phyloP scores from a whole-genome alignment of 30 jellyfish, hydroid and myxozoan species.

The Turritopsis rubra region DNA sequence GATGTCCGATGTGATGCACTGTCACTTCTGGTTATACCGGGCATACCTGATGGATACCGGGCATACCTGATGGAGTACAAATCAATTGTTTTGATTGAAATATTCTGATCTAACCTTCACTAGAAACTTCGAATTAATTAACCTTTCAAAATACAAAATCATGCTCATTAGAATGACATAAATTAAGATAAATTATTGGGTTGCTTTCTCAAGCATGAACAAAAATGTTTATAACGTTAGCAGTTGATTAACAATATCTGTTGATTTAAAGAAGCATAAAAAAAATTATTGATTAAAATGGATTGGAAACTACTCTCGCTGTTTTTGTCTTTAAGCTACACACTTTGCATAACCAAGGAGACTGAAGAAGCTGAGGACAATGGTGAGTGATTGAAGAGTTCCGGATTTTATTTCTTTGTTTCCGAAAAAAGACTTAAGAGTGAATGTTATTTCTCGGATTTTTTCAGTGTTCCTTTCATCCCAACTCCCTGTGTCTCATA shows the following conservation, averaged over 20 bases:
- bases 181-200: background rate
- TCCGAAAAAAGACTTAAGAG: background rate
- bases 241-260: background rate
- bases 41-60: too few species aligned
- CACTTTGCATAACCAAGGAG: background rate
- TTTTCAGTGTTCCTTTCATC: constrained; percentile 23
- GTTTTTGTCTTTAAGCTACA: background rate
- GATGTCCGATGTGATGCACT: too few species aligned
- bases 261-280: background rate
- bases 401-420: background rate
- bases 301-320: background rate
- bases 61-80: too few species aligned
- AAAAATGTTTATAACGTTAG: background rate
- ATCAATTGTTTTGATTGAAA: too few species aligned
- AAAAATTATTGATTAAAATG: too few species aligned
- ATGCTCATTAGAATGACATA: background rate
- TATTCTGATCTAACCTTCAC: too few species aligned
- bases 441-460: background rate
- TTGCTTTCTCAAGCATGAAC: background rate
- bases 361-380: background rate
- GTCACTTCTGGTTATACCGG: too few species aligned
- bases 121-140: too few species aligned
- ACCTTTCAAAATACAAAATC: background rate
- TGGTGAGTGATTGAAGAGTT: background rate
- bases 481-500: constrained; percentile 34